phyloP scores from a whole-genome alignment of 2,797 vertebrate species.

The Basileuterus tristriatus region DNA sequence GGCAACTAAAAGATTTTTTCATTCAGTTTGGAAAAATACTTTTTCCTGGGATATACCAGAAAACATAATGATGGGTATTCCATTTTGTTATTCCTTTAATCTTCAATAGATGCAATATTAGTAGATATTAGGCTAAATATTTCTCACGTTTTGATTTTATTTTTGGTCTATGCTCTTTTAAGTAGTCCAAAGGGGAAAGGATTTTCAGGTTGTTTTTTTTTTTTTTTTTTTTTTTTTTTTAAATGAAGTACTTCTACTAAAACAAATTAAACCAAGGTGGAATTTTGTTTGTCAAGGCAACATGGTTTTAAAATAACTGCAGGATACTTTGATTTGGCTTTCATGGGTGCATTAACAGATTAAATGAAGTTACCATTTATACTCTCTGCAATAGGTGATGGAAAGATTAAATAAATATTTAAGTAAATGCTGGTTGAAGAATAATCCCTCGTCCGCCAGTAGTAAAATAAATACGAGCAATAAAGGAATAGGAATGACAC shows the following conservation, averaged over 20 bases:
- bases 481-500: not conserved
- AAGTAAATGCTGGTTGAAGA: not conserved
- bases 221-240: not conserved
- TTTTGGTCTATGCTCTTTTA: not conserved
- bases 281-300: not conserved
- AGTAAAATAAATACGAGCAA: not conserved
- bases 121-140: not conserved
- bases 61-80: not conserved
- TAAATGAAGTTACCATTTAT: not conserved
- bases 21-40: not conserved
- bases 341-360: not conserved
- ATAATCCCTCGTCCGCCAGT: fast-evolving
- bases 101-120: not conserved
- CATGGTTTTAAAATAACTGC: not conserved
- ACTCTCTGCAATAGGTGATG: not conserved
- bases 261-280: not conserved
- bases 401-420: not conserved
- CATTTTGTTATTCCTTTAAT: not conserved
- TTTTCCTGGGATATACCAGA: not conserved
- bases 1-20: not conserved
- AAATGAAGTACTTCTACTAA: not conserved
- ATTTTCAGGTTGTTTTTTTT: not conserved
- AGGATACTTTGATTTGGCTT: not conserved
- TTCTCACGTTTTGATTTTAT: not conserved
- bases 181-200: not conserved